Conservation (phyloP, 2,113 vertebrate species). For the Larimichthys crocea region DNA sequence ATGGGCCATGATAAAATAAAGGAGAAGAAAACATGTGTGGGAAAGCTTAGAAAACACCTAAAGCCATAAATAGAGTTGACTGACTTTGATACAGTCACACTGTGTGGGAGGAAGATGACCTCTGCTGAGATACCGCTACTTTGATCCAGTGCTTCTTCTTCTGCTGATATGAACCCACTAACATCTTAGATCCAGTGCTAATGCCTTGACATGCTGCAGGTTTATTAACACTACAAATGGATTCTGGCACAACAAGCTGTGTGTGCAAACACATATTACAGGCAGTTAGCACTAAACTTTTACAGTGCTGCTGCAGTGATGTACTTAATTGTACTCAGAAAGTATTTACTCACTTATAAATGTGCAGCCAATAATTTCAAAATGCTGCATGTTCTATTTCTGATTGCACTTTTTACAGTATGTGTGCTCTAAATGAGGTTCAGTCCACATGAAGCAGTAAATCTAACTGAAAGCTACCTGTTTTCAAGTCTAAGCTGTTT, state of each 20-base stretch:
- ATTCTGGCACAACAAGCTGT: not conserved
- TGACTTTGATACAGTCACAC: conserved; percentile 12
- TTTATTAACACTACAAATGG: conserved; percentile 15
- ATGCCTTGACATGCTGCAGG: conserved; percentile 34
- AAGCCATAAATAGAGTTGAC: not conserved
- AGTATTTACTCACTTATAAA: not conserved
- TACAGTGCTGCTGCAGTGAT: not conserved
- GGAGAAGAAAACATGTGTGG: not conserved
- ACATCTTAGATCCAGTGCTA: conserved; percentile 3
- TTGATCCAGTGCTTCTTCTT: not conserved
- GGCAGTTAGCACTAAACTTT: not conserved
- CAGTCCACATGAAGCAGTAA: not conserved
- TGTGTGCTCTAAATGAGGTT: not conserved
- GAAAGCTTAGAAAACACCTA: conserved; percentile 6
- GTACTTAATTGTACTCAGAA: not conserved
- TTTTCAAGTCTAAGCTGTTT: too few species aligned
- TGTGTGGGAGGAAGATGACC: conserved; percentile 25
- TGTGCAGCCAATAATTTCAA: not conserved
- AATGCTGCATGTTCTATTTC: not conserved
- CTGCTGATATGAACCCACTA: conserved; percentile 4
- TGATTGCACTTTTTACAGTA: not conserved
- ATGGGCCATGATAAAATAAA: not conserved
- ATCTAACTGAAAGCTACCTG: too few species aligned
- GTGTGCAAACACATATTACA: not conserved
- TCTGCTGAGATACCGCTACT: conserved; percentile 16